Conservation (phyloP, 1,140 invertebrate species). For the Philopotamus ludificatus region DNA sequence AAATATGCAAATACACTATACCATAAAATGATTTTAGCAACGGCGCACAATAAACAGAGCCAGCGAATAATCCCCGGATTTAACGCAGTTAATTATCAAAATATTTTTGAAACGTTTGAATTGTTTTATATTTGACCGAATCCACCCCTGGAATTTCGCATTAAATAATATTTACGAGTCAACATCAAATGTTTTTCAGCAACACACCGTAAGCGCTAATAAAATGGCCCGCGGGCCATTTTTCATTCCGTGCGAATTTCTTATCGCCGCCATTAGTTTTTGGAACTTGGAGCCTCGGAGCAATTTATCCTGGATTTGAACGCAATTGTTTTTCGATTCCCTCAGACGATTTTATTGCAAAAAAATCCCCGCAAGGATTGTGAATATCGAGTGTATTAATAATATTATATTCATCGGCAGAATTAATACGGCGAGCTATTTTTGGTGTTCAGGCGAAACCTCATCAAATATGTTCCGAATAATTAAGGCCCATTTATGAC, state of each 20-base stretch:
- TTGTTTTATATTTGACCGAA: background rate
- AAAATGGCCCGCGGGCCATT: background rate
- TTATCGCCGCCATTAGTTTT: background rate
- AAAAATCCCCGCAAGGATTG: no score
- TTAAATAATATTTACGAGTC: background rate
- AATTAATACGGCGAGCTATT: no score
- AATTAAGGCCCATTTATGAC: no score
- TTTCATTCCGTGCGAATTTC: background rate
- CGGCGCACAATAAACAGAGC: background rate
- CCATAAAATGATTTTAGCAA: background rate
- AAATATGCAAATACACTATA: background rate
- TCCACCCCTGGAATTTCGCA: background rate
- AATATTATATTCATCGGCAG: no score
- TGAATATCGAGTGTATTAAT: no score
- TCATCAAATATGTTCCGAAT: no score
- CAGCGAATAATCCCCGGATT: background rate
- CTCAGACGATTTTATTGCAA: no score
- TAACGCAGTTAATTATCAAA: background rate
- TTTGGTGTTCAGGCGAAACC: no score
- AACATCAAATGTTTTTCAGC: background rate
- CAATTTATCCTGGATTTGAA: background rate
- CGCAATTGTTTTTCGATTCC: background rate
- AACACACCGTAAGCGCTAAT: background rate
- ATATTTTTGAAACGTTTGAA: no score
- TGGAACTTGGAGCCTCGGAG: background rate